These are phyloP conservation scores for Mionectes macconnelli DNA, from an alignment of 2,113 vertebrate species.

Conservation along the genomic window DNA sequence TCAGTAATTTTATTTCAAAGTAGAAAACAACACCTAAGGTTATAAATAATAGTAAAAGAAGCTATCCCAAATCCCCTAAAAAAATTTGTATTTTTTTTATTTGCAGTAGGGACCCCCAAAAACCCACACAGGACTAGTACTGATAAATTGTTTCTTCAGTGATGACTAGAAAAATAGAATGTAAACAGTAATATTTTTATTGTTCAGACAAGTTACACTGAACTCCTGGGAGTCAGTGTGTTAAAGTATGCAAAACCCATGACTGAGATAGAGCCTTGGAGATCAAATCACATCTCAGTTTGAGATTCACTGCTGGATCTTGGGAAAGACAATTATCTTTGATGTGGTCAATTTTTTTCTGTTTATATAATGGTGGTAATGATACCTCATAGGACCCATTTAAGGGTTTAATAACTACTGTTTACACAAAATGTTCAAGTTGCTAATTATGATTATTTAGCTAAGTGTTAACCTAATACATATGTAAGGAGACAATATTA, in stretches of 20 bases:
- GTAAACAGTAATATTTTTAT: background rate
- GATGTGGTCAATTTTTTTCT: slow-evolving; percentile 46
- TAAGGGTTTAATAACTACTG: slow-evolving; percentile 22
- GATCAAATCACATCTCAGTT: background rate
- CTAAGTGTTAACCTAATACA: slow-evolving; percentile 35
- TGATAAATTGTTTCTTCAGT: background rate
- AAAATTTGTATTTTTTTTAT: background rate
- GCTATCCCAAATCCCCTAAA: background rate
- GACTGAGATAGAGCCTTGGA: background rate
- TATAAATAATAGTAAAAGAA: background rate
- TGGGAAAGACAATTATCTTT: slow-evolving; percentile 45
- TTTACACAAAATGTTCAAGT: slow-evolving; percentile 3
- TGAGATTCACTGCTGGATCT: slow-evolving; percentile 21
- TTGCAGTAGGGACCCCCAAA: background rate
- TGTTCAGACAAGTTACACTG: background rate
- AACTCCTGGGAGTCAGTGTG: background rate
- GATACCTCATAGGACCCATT: slow-evolving; percentile 45
- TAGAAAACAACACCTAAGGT: background rate
- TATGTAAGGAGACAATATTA: slow-evolving; percentile 13
- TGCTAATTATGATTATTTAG: slow-evolving; percentile 47
- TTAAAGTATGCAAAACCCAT: background rate
- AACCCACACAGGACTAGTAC: background rate
- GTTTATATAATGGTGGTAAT: slow-evolving; percentile 9
- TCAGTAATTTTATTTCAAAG: slow-evolving; percentile 33
- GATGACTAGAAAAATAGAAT: background rate